These are phyloP conservation scores for Motacilla alba DNA, from an alignment of 2,113 vertebrate genomes.

Conservation along the genomic window DNA sequence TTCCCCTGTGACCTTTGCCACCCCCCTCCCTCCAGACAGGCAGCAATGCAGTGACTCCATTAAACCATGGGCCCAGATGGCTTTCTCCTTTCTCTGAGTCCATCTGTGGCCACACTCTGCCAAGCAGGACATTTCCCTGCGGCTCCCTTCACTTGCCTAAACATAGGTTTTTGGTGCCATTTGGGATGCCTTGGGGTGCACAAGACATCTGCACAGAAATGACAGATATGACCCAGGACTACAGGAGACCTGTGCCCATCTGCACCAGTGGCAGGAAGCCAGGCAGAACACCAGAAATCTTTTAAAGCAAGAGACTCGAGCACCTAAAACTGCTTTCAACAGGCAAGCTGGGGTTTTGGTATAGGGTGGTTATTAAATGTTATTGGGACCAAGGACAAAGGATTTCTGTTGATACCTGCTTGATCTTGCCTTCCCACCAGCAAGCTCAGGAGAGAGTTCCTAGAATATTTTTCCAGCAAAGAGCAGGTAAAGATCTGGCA, in stretches of 20 bases:
- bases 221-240: neutral
- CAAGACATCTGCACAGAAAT: slow-evolving; percentile 13
- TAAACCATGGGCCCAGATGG: neutral
- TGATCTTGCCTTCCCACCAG: neutral
- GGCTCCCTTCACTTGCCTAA: neutral
- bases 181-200: neutral
- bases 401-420: neutral
- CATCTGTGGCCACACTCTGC: neutral
- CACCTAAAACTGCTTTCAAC: neutral
- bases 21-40: neutral
- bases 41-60: neutral
- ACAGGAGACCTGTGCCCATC: slow-evolving; percentile 16
- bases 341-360: neutral
- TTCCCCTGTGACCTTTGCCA: neutral
- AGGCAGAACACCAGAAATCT: neutral
- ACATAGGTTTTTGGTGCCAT: neutral
- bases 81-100: neutral
- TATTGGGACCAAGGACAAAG: neutral
- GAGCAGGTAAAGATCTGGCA: neutral
- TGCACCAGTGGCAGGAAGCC: slow-evolving; percentile 18
- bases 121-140: neutral
- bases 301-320: neutral
- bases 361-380: neutral
- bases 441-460: neutral
- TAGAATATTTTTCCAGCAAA: neutral